Evolutionary conservation across 1,140 invertebrate genomes (phyloP).

Genomic region (Apis dorsata): DNA sequence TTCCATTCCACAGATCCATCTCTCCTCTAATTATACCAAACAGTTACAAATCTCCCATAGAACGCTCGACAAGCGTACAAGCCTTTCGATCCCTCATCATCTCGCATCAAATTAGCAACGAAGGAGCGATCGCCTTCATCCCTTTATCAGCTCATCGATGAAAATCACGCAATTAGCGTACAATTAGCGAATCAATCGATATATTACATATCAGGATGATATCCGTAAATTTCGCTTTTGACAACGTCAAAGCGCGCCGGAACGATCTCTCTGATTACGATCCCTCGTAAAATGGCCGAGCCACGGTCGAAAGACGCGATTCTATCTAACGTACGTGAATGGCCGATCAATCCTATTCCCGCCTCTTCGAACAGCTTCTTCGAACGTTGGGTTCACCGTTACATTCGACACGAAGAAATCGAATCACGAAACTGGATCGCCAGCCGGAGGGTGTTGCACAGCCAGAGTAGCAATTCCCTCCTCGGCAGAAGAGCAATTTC

Average conservation of each 20-base stretch:
- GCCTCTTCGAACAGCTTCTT: background rate
- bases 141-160: background rate
- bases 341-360: background rate
- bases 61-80: background rate
- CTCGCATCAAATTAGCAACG: background rate
- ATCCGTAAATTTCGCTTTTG: background rate
- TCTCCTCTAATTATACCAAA: too few species aligned
- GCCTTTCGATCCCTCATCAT: background rate
- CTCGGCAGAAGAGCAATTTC: conserved; percentile 1
- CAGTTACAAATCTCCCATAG: background rate
- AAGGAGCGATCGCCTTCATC: too few species aligned
- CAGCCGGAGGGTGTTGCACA: background rate
- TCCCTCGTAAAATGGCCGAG: too few species aligned
- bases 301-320: background rate
- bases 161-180: background rate
- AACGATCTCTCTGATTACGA: background rate
- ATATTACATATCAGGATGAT: too few species aligned
- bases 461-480: background rate
- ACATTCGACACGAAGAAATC: conserved; percentile 3
- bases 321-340: background rate
- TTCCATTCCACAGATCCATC: too few species aligned
- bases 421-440: conserved; percentile 1
- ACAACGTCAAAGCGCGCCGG: background rate
- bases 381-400: conserved; percentile 18
- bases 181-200: background rate